Evolutionary conservation across 2,888 invertebrate species (phyloP).

Genomic region (Leptarthrus brevirostris): DNA sequence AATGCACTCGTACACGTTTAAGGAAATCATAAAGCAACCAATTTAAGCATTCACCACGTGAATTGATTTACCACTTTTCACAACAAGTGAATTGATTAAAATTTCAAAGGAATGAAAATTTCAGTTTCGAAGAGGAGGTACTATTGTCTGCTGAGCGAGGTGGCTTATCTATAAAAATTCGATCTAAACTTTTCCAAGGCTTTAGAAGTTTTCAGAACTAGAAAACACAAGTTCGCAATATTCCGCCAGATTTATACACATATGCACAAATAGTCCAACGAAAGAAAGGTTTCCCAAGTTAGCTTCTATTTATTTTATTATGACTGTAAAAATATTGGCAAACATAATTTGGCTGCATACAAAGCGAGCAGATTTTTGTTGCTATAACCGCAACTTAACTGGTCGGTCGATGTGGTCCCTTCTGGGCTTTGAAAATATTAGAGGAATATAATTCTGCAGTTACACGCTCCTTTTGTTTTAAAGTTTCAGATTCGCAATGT

Average conservation of each 20-base stretch:
- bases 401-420: constrained; percentile 18
- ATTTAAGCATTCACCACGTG: too few relatives aligned
- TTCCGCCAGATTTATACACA: constrained; percentile 1
- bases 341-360: constrained; percentile 5
- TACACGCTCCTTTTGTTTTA: constrained; percentile 20
- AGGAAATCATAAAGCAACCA: too few relatives aligned
- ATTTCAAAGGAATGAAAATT: too few relatives aligned
- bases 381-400: constrained; percentile 19
- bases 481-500: neutral
- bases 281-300: constrained; percentile 21
- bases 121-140: too few relatives aligned
- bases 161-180: constrained; percentile 17
- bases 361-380: constrained; percentile 25
- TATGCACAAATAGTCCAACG: neutral
- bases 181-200: constrained; percentile 24
- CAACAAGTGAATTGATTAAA: too few relatives aligned
- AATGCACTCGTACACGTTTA: too few relatives aligned
- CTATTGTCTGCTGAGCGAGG: neutral
- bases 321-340: constrained; percentile 24
- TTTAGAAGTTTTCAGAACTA: constrained; percentile 27
- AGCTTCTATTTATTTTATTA: constrained; percentile 30
- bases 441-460: constrained; percentile 24
- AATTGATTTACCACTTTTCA: too few relatives aligned
- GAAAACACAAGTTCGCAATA: constrained; percentile 28
- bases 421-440: constrained; percentile 32